Evolutionary conservation across 2,113 vertebrate species (phyloP), one percentile per base, ranked within the genome.

Genomic region (Salvelinus alpinus): DNA sequence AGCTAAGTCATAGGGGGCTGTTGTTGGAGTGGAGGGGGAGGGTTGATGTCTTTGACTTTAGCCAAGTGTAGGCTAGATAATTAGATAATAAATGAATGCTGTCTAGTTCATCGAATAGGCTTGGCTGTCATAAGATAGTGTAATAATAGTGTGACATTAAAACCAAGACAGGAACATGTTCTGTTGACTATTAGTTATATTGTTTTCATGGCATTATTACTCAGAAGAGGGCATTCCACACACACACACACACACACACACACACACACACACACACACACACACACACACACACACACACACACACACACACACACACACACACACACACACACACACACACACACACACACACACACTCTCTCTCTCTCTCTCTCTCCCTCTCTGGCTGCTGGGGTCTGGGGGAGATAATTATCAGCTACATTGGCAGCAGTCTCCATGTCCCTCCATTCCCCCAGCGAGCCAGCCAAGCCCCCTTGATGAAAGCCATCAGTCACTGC

Each of bases 401-500:
- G 6, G 72, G 72, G 74, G 75, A 88, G 89, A 90, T 92, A 90
- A 90, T 90, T 91, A 86, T 87, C 82, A 91, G 92, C 93, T 94
- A 93, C 93, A 94, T 92, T 94, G 92, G 93, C 91, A 93, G 88
- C 91, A 87, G 85, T 91, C 83, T 94, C 94, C 94, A 91, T 93
- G 93, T 92, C 93, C 51, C 51, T 18, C 51, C 93, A 87, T 92
- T 94, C 94, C 92, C 89, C 93, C 93, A 92, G 91, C 91, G 91
- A 94, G 94, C 82, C 75, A 94, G 94, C 82, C 75, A 74, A 70
- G 88, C 89, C 91, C 94, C 93, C 94, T 94, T 95, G 94, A 96
- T 97, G 95, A 95, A 96, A 96, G 93, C 92, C 94, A 98, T 98
- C 93, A 92, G 93, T 99, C 96, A 97, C 93, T 91, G 80, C 81